Percentiles rank a stretch among this genome's conserved stretches.
Evolutionary conservation across 2,113 vertebrate species (phyloP).

Genomic region (Phoenicopterus ruber): DNA sequence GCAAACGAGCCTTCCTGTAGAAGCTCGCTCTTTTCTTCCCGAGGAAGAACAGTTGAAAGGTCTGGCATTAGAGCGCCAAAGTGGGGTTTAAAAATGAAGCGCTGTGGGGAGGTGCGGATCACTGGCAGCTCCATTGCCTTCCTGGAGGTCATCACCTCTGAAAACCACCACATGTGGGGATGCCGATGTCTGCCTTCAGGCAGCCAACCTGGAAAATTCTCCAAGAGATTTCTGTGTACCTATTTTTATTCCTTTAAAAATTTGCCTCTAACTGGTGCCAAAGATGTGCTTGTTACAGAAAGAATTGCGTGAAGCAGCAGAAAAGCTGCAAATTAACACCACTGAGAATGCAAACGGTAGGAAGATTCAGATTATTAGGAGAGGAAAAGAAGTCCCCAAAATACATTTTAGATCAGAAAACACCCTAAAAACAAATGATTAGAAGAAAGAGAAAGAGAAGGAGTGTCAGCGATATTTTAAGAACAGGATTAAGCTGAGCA

Average conservation of each 20-base stretch:
- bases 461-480: not conserved
- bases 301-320: not conserved
- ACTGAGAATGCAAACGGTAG: not conserved
- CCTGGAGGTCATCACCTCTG: not conserved
- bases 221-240: not conserved
- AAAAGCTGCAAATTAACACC: conserved; percentile 2
- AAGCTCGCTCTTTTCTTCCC: not conserved
- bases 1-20: not conserved
- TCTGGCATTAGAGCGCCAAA: not conserved
- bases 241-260: not conserved
- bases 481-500: not conserved
- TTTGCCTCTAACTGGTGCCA: not conserved
- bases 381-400: not conserved
- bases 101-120: not conserved
- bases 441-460: not conserved
- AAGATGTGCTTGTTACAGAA: not conserved
- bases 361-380: not conserved
- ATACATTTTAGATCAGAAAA: not conserved
- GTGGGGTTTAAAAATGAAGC: fast-evolving
- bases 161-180: fast-evolving
- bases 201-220: not conserved
- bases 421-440: not conserved
- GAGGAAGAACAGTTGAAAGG: not conserved
- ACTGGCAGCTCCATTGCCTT: fast-evolving
- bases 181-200: not conserved